Evolutionary conservation across 2,888 invertebrate species (phyloP), one percentile per base, ranked within the genome.

Genomic region (Mycalesis mineus): DNA sequence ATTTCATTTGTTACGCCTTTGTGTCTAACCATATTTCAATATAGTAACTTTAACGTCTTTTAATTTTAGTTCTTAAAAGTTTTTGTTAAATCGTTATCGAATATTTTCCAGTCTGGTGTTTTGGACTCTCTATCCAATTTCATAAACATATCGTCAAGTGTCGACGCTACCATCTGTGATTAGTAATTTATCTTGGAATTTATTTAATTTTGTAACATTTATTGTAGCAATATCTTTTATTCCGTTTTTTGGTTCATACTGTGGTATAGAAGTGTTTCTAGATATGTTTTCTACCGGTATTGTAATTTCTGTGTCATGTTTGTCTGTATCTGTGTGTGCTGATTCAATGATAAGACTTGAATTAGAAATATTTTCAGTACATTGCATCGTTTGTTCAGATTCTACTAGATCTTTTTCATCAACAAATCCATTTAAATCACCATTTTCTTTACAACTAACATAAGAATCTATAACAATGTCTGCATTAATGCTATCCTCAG

Each of bases 71-170:
- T 33, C 33, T 7, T 11, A 36, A 36, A 36, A 11, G 36, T 9
- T 36, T 11, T 29, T 6, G 7, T 13, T 6, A 7, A 28, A 42
- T 13, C 40, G 14, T 17, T 0, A n/a, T 7, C 9, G 15, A 40
- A 41, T 14, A 41, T 41, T 7, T 29, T 8, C n/a, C 15, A 40
- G 36, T 57, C 40, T 29, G 29, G 36, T 54, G 41, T 41, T 45
- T 40, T 36, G 56, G 52, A 41, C 50, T 45, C 41, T 15, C 40
- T 37, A 45, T 55, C 41, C 36, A 29, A 55, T 52, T n/a, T 42
- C 47, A 0, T 11, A 37, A 29, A 52, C 6, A 28, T 9, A 11
- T 17, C 41, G 54, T 58, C 58, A 61, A 52, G 61, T 61, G 8
- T 58, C 55, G 7, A 57, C 22, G 5, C 22, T 45, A 15, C 8